Evolutionary conservation across 2,888 invertebrate species (phyloP), one percentile per base, ranked within the genome.

Genomic region (Xestia sexstrigata): DNA sequence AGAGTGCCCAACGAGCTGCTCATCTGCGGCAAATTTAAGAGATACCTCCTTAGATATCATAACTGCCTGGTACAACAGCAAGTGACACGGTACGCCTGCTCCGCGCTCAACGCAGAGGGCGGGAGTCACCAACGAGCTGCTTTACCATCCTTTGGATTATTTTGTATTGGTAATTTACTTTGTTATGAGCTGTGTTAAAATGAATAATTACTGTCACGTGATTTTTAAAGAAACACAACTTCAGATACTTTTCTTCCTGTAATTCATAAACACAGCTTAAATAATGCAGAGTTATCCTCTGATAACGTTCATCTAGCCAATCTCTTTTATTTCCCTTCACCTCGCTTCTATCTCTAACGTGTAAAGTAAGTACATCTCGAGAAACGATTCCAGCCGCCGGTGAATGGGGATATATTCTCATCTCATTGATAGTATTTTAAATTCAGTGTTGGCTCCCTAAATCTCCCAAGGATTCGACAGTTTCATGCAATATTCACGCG

Each of bases 1-100:
- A 98, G 98, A 71, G 97, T 98, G 92, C 98, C 98, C 97, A 98
- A 98, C 94, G 98, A 98, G 92, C 97, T 99, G 88, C 97, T 98
- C 5, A 5, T 35, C 35, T 5, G 35, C 35, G 35, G 4, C 35
- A 35, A 35, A 35, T 35, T 2, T 35, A 35, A 35, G 35, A 35
- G 15, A 9, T 49, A 49, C 49, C 52, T 52, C 23, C 9, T 9
- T 15, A 9, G 9, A 52, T 1, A 52, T 45, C 8, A 45, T 68
- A n/a, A 17, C 39, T 11, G 39, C 58, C 45, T 35, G 58, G 30
- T 62, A 49, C 20, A n/a, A n/a, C 15, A 52, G 49, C 23, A 23
- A 52, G 2, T 52, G 49, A 52, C 23, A 23, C 49, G 11, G 4
- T n/a, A 1, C 52, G 4, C n/a, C 52, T 26, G 17, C 35, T 52